Base-by-base conservation (phyloP, 2,888 invertebrate genomes). In the Nebria salina region DNA sequence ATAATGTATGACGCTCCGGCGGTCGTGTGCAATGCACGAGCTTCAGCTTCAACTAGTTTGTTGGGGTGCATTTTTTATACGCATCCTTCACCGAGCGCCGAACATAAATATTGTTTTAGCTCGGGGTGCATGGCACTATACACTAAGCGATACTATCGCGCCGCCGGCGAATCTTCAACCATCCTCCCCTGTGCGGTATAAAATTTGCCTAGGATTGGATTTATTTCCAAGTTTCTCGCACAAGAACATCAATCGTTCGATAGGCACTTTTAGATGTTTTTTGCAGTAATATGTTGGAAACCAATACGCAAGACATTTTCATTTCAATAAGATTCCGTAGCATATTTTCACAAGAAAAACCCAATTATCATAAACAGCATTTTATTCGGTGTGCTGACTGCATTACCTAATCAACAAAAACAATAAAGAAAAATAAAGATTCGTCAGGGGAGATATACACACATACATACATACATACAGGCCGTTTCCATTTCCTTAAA, bases 21-120 rank as follows among this genome's bases (percentile, higher is more conserved):
- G 54, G 54, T 54, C 54, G 54, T 54, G 54, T 54, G 54, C 54
- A 54, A 8, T 54, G 54, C 54, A 54, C 54, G 54, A 11, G 7
- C 54, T 54, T 54, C 54, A 13, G 8, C 54, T 70, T 25, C 42
- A 41, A 20, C 20, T 42, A 74, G 74, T 54, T 74, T 54, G 65
- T n/a, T 70, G 54, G 79, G 75, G 79, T 79, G 79, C 79, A 79
- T 66, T 79, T 78, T 78, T 78, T 78, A 78, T 78, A 41, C 78
- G 73, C 78, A 78, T 78, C 73, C 78, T 78, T 78, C 78, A 78
- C 73, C 41, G 74, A 65, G 65, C 65, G 72, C 65, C 25, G 79
- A 79, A 79, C 79, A 75, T 79, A 79, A 79, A 79, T 79, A 79
- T 79, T 79, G 79, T 79, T 79, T 79, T 79, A 79, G 74, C 79